Evolutionary conservation across 2,113 vertebrate genomes (phyloP), one percentile per base, ranked within the genome.

Genomic region (Marmota flaviventris): DNA sequence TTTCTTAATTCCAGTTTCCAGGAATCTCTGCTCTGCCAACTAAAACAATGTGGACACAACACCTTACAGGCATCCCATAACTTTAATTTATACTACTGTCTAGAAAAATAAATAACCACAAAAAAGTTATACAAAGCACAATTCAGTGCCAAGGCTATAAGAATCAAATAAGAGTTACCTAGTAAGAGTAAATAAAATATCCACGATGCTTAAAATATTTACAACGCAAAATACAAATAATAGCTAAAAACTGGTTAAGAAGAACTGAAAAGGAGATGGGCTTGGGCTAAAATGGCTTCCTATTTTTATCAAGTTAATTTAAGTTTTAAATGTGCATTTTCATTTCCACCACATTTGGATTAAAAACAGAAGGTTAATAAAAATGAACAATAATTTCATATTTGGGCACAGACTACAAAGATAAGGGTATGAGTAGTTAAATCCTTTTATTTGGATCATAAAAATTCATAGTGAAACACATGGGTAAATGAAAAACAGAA

Each of bases 331-430:
- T 75, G 32, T n/a, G 77, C n/a, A 69, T 53, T 92, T 97, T 87
- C 25, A 92, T 69, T 95, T 22, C 65, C 76, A 81, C 22, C 77
- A 97, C 81, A 70, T 7, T 37, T 77, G 17, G 20, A 95, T 93
- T 45, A n/a, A 96, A 97, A 95, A 94, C 25, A 20, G 5, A 96
- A 95, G 78, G 25, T 45, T 65, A 95, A 73, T 77, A 81, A 95
- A 96, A 95, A 85, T 84, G 5, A 92, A 13, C 32, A 75, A 92
- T 45, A 93, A 39, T 45, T 34, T 92, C 56, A 25, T 25, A 61
- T 61, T 96, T 25, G 76, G 42, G 85, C 27, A 94, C 18, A 86
- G 18, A 58, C 77, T 92, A 84, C 14, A 93, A 91, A 94, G 61
- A 42, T 48, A 89, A 92, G 34, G 32, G 4, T 84, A n/a, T 83